phyloP scores from a whole-genome alignment of 37 sponge, comb jelly and placozoan species.

The Eunapius fragilis region DNA sequence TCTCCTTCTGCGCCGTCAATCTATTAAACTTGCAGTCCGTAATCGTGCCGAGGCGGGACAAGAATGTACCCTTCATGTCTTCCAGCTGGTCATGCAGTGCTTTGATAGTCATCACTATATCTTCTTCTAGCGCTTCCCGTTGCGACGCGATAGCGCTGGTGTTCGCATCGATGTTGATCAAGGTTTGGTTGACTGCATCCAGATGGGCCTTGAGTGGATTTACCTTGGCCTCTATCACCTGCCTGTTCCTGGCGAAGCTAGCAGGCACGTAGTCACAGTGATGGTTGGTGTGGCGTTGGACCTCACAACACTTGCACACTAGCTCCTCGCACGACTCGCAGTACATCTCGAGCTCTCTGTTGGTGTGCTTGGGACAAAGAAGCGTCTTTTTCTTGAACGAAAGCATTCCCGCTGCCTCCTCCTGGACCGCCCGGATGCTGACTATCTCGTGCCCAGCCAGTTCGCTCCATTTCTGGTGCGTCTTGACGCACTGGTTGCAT shows the following conservation, averaged over 20 bases:
- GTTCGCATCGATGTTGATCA: neutral
- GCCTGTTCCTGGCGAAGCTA: constrained; percentile 16
- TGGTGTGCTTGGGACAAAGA: constrained; percentile 1
- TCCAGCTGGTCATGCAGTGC: neutral
- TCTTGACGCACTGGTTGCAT: neutral
- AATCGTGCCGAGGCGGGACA: neutral
- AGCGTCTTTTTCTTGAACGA: constrained; percentile 4
- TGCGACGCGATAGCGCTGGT: neutral
- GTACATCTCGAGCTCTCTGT: constrained; percentile 1
- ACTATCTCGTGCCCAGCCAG: constrained; percentile 24
- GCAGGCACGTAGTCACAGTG: constrained; percentile 15
- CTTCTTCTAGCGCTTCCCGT: neutral
- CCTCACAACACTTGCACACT: constrained; percentile 24
- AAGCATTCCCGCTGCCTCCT: neutral
- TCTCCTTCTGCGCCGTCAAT: neutral
- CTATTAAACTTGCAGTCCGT: neutral
- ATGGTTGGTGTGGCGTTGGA: constrained; percentile 26
- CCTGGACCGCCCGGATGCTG: neutral
- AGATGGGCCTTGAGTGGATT: constrained; percentile 32
- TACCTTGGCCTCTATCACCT: constrained; percentile 17
- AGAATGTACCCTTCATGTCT: constrained; percentile 6
- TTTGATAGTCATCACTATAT: neutral
- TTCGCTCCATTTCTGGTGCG: neutral
- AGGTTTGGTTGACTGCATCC: neutral
- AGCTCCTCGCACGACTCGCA: constrained; percentile 26